Conservation (phyloP, 2,797 vertebrate species). For the Darevskia nairensis region DNA sequence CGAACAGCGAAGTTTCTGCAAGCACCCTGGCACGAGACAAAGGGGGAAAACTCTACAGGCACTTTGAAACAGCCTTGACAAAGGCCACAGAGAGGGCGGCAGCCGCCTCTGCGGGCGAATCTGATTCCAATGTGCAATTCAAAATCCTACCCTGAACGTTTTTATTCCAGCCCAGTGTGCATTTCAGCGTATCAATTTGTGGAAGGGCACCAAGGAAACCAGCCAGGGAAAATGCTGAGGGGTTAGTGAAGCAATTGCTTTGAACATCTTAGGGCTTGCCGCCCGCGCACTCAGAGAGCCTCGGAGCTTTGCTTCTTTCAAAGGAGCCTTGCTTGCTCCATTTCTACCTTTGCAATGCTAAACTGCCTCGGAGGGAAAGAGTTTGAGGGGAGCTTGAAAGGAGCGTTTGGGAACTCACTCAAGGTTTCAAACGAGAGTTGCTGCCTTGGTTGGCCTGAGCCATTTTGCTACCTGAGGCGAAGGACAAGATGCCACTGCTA, state of each 20-base stretch:
- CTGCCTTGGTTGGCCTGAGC: neutral
- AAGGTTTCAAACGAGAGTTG: neutral
- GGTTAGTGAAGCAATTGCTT: constrained; percentile 33
- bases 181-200: neutral
- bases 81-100: constrained; percentile 39
- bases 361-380: neutral
- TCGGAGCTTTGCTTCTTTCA: neutral
- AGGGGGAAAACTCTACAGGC: neutral
- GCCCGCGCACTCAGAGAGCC: neutral
- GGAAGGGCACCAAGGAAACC: constrained; percentile 43
- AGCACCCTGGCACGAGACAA: constrained; percentile 18
- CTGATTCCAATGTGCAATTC: constrained; percentile 36
- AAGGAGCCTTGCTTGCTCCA: neutral
- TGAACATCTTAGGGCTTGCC: neutral
- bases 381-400: neutral
- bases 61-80: constrained; percentile 38
- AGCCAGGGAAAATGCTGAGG: constrained; percentile 29
- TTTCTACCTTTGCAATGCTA: neutral
- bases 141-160: neutral
- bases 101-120: constrained; percentile 25
- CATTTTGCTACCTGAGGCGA: neutral
- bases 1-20: constrained; percentile 18
- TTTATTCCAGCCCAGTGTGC: neutral
- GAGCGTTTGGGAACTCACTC: neutral
- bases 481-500: no score